Conservation (phyloP, 35 echinoderm and acorn worm genomes). For the Heliocidaris erythrogramma region DNA sequence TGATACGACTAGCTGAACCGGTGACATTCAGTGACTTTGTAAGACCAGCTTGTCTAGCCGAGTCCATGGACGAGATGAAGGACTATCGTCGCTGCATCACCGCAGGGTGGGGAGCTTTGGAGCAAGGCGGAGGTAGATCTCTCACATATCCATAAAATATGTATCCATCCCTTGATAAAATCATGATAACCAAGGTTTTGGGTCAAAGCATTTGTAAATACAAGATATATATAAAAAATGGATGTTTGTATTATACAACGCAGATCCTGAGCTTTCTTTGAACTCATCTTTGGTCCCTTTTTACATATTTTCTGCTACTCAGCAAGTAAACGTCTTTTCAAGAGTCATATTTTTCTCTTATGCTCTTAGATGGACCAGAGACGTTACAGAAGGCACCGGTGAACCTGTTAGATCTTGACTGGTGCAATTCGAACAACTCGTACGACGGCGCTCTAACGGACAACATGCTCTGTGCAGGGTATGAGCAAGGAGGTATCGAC, state of each 20-base stretch:
- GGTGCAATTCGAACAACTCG: slow-evolving; percentile 5
- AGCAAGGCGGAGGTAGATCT: not conserved
- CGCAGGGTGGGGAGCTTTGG: not conserved
- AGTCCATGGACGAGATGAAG: not conserved
- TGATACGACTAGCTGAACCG: not conserved
- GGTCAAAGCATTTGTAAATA: too few relatives aligned
- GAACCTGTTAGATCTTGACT: not conserved
- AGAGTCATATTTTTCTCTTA: too few relatives aligned
- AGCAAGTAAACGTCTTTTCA: too few relatives aligned
- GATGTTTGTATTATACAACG: too few relatives aligned
- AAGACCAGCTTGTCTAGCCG: not conserved
- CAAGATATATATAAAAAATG: too few relatives aligned
- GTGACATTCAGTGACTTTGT: not conserved
- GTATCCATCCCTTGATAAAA: not conserved
- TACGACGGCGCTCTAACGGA: slow-evolving; percentile 7
- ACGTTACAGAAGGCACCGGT: slow-evolving; percentile 38
- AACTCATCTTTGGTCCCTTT: too few relatives aligned
- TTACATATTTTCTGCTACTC: too few relatives aligned
- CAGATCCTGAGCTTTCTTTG: too few relatives aligned
- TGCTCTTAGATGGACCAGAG: not conserved
- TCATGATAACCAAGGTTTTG: too few relatives aligned
- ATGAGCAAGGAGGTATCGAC: slow-evolving; percentile 70
- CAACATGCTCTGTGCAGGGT: slow-evolving; percentile 86
- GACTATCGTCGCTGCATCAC: not conserved
- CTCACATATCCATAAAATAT: not conserved